Evolutionary conservation across 2,888 invertebrate genomes (phyloP), one percentile per base, ranked within the genome.

Genomic region (Aphodius granarius): DNA sequence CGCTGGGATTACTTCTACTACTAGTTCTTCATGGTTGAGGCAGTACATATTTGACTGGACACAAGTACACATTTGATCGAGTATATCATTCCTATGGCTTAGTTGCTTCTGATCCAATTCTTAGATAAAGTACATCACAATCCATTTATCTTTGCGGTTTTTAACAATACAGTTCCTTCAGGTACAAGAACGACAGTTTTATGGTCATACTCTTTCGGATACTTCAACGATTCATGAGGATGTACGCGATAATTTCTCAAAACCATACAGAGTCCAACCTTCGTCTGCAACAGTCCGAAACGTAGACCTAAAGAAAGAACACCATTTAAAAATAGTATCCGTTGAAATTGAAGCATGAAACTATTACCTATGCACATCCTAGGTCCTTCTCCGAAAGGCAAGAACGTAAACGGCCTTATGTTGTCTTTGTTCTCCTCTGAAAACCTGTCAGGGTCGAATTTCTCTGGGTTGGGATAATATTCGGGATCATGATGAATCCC

Each of bases 261-360:
- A 15, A 76, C n/a, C 5, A 73, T 4, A 9, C 23, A 43, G 5
- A 76, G 3, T 17, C 74, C 76, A 13, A 71, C 71, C 66, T 73
- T 76, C 2, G 73, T 20, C 63, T 76, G 74, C 76, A 76, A 71
- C 17, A 74, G 5, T 13, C 73, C 76, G 20, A 76, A 76, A 18
- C 76, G 17, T 1, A 76, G 62, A n/a, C 76, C 73, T 66, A 65
- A 2, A 18, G 19, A 20, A 20, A 21, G 13, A n/a, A 65, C 16
- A 65, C 13, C 13, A 3, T 6, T 3, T 43, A 9, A 43, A 13
- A 43, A 43, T 6, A 9, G 43, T 13, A 3, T 43, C 43, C 43
- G 6, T 6, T 3, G 2, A 9, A 1, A 6, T 43, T 43, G 13
- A 43, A 9, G 6, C 13, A 19, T 65, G 6, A 19, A 65, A 18